A percentile compares a stretch with the other conserved stretches of the same genome.
These are phyloP conservation scores for Leptinotarsa undecemlineata DNA, from an alignment of 1,140 invertebrate genomes.

Conservation along the genomic window DNA sequence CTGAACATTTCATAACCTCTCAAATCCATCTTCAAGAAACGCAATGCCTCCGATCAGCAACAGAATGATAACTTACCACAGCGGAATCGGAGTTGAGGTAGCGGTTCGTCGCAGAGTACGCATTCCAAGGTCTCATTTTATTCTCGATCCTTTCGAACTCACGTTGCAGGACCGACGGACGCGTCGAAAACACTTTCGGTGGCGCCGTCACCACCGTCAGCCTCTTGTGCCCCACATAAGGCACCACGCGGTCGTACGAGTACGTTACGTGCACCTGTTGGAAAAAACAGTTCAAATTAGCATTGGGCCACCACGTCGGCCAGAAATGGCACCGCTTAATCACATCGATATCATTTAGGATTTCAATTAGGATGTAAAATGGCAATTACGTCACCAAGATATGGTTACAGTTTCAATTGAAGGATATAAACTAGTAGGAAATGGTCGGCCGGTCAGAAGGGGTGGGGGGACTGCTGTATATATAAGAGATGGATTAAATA, in stretches of 20 bases:
- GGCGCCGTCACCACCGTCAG: slow-evolving; percentile 64
- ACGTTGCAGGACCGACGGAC: slow-evolving; percentile 70
- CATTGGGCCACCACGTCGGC: too few relatives aligned
- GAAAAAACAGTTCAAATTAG: not conserved
- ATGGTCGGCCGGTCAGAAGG: too few relatives aligned
- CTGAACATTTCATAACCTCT: too few relatives aligned
- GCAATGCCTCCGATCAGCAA: not conserved
- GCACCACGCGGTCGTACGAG: slow-evolving; percentile 57
- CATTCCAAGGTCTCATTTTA: slow-evolving; percentile 63
- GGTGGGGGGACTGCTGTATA: too few relatives aligned
- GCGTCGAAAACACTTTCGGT: slow-evolving; percentile 64
- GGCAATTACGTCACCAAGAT: too few relatives aligned
- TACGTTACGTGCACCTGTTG: slow-evolving; percentile 53
- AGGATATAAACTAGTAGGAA: too few relatives aligned
- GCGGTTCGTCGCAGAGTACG: slow-evolving; percentile 69
- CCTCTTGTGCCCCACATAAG: slow-evolving; percentile 68
- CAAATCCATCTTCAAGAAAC: not conserved
- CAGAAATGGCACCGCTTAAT: too few relatives aligned
- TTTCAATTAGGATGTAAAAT: too few relatives aligned
- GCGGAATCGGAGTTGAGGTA: slow-evolving; percentile 75
- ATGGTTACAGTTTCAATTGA: too few relatives aligned
- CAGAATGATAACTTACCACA: slow-evolving; percentile 63
- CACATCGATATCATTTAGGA: too few relatives aligned
- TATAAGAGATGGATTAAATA: too few relatives aligned
- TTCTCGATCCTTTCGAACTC: slow-evolving; percentile 74